These are phyloP conservation scores for Meliscaeva auricollis DNA, from an alignment of 2,888 invertebrate genomes.

Conservation along the genomic window DNA sequence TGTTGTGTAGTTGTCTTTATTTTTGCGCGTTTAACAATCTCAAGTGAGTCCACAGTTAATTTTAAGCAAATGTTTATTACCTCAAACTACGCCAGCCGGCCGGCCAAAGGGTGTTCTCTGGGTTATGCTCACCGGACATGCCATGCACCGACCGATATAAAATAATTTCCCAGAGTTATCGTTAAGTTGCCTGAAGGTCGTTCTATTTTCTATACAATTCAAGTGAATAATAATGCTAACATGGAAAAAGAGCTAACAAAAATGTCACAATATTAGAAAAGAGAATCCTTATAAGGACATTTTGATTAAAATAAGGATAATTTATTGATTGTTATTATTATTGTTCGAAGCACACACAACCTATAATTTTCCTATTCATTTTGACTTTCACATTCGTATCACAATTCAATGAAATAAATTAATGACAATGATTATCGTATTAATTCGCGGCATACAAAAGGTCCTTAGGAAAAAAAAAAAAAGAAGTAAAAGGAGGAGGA, in stretches of 20 bases:
- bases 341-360: slow-evolving; percentile 25
- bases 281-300: slow-evolving; percentile 25
- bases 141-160: slow-evolving; percentile 22
- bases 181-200: slow-evolving; percentile 49
- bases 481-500: not conserved
- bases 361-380: slow-evolving; percentile 7
- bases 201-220: slow-evolving; percentile 12
- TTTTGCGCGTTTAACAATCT: slow-evolving; percentile 61
- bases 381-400: slow-evolving; percentile 63
- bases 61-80: slow-evolving; percentile 69
- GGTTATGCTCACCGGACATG: slow-evolving; percentile 66
- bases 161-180: slow-evolving; percentile 60
- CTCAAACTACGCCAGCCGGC: not conserved
- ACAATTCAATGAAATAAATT: slow-evolving; percentile 71
- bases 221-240: slow-evolving; percentile 29
- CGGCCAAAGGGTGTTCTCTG: slow-evolving; percentile 14
- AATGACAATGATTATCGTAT: slow-evolving; percentile 68
- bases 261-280: slow-evolving; percentile 60
- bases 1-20: slow-evolving; percentile 47
- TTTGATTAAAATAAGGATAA: slow-evolving; percentile 69
- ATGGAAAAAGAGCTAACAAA: slow-evolving; percentile 8
- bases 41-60: slow-evolving; percentile 56
- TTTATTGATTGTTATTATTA: slow-evolving; percentile 65
- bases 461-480: not conserved
- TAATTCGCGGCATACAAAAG: slow-evolving; percentile 31